Evolutionary conservation across 2,797 vertebrate species (phyloP).

Genomic region (Malurus splendens): DNA sequence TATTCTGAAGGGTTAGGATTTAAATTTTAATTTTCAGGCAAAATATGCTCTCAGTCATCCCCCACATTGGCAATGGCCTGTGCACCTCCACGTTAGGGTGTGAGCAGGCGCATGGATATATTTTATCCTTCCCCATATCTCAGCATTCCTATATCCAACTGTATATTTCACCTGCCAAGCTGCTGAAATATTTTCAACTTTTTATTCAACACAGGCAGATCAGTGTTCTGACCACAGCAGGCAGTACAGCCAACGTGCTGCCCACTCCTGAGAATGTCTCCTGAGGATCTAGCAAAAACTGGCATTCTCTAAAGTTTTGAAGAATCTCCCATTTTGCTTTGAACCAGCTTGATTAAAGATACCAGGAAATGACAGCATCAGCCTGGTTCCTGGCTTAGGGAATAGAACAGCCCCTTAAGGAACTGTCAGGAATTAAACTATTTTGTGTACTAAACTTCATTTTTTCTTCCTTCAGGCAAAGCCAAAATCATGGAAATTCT

Average conservation of each 20-base stretch:
- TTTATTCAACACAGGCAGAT: neutral
- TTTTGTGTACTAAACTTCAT: neutral
- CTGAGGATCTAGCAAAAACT: neutral
- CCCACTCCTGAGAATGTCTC: neutral
- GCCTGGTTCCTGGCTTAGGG: neutral
- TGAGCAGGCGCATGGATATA: fast-evolving
- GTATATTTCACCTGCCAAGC: neutral
- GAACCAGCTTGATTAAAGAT: neutral
- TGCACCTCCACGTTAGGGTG: neutral
- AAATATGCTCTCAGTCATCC: fast-evolving
- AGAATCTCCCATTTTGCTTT: neutral
- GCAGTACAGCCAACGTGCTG: neutral
- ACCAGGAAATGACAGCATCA: neutral
- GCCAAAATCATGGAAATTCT: neutral
- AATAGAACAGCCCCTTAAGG: neutral
- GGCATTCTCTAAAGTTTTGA: neutral
- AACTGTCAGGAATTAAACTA: neutral
- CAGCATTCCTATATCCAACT: neutral
- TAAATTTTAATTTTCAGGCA: neutral
- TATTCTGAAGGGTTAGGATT: neutral
- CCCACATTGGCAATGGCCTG: fast-evolving
- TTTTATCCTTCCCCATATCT: neutral
- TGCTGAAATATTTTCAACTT: neutral
- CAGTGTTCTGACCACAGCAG: neutral
- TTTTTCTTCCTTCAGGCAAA: neutral